Base-by-base conservation (phyloP, 2,888 invertebrate species). In the Lissonota sp. region DNA sequence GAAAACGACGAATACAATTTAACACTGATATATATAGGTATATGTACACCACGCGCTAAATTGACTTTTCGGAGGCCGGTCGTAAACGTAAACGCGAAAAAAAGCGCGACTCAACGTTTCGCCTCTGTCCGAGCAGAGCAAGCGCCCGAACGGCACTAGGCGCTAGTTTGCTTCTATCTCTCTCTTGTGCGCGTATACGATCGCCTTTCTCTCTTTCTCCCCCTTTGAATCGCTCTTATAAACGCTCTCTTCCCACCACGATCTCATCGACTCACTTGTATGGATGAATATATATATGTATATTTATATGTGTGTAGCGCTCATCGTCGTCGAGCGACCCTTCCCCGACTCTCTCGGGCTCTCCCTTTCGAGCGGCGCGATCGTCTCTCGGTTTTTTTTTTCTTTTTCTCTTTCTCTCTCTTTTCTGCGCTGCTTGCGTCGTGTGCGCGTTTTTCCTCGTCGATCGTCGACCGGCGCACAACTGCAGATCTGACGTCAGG, bases 221-320 rank as follows among this genome's bases (percentile, higher is more conserved):
- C 64, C 55, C 58, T 71, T 66, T 77, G 37, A n/a, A 51, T 79
- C 72, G 53, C 72, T 73, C 51, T 49, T 66, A 74, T 46, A 62
- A 75, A 79, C 58, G 57, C 69, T 73, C 84, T 57, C 79, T 55
- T 66, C 44, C 57, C 79, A 76, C 80, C 60, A 44, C 72, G 69
- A 77, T 79, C 64, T 60, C 63, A 60, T 62, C 81, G 60, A 26
- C 26, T 26, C 26, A 26, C 26, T 26, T 26, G 26, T 26, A 26
- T 26, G 26, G 26, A 26, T 26, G 26, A 26, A 26, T 26, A 26
- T 26, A 26, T 26, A 26, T 26, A 26, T 26, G 26, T 26, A 26
- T 26, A 26, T 26, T 26, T 26, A 26, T 26, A 26, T 26, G 26
- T 69, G 64, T 78, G 66, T 46, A 51, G 72, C 64, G 64, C 64